These are phyloP conservation scores for Chelonoidis abingdonii DNA, from an alignment of 2,113 vertebrate species.

Conservation along the genomic window DNA sequence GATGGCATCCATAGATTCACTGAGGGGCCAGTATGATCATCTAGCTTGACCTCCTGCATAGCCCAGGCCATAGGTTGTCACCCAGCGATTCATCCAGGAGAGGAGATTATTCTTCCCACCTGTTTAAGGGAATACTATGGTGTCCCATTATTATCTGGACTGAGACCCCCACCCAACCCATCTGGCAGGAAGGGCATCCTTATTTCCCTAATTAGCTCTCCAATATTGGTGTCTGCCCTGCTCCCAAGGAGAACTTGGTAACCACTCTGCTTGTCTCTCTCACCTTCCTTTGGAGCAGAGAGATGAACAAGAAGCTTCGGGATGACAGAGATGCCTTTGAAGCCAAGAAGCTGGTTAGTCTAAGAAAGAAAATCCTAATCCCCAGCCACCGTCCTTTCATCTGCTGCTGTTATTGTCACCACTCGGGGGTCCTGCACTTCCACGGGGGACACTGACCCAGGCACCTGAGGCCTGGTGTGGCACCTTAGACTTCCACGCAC, in stretches of 20 bases:
- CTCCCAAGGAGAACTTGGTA: background rate
- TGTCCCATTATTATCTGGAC: background rate
- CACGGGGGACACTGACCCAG: constrained; percentile 72
- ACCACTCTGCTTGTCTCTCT: background rate
- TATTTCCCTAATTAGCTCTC: background rate
- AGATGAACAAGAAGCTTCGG: constrained; percentile 93
- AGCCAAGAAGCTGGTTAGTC: constrained; percentile 88
- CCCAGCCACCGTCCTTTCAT: constrained; percentile 65
- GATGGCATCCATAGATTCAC: background rate
- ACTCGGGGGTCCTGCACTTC: constrained; percentile 70
- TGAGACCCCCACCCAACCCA: background rate
- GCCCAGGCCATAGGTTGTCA: background rate
- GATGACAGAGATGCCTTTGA: constrained; percentile 92
- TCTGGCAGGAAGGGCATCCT: background rate
- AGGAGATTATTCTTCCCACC: background rate
- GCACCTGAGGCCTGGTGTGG: background rate
- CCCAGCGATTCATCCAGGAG: background rate
- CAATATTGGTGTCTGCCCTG: background rate
- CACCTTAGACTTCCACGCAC: constrained; percentile 7
- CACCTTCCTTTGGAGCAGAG: constrained; percentile 80
- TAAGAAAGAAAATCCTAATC: constrained; percentile 75
- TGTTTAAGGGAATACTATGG: background rate
- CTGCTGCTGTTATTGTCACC: constrained; percentile 80
- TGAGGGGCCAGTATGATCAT: background rate
- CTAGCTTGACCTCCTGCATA: background rate